These are phyloP conservation scores for Chaetoderma sp. DNA, from an alignment of 2,888 invertebrate genomes.

Conservation along the genomic window DNA sequence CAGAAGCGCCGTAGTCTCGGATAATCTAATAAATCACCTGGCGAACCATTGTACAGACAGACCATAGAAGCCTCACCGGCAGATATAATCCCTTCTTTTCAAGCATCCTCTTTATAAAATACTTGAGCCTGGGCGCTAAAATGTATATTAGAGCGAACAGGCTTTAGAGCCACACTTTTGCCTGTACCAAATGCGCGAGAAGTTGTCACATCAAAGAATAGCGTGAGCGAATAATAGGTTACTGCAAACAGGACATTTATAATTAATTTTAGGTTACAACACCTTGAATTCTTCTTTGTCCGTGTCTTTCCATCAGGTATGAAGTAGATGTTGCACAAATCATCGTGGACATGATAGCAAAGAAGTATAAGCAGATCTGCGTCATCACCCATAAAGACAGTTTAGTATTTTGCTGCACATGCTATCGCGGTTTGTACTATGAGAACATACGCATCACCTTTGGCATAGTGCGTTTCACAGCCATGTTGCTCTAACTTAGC, in stretches of 20 bases:
- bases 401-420: slow-evolving; percentile 17
- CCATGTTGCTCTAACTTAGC: slow-evolving; percentile 18
- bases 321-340: too few species aligned
- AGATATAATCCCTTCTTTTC: too few species aligned
- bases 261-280: too few species aligned
- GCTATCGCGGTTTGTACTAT: slow-evolving; percentile 40
- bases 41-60: slow-evolving; percentile 24
- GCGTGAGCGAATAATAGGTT: slow-evolving; percentile 39
- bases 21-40: slow-evolving; percentile 18
- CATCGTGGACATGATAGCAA: slow-evolving; percentile 35
- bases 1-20: slow-evolving; percentile 32
- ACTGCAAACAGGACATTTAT: too few species aligned
- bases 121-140: too few species aligned
- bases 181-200: slow-evolving; percentile 34
- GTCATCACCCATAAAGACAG: slow-evolving; percentile 47
- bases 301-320: too few species aligned
- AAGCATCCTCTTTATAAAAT: too few species aligned
- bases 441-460: slow-evolving; percentile 42
- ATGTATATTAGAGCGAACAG: too few species aligned
- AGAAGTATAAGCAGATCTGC: slow-evolving; percentile 48
- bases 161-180: too few species aligned
- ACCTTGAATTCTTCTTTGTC: too few species aligned
- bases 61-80: slow-evolving; percentile 22
- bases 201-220: slow-evolving; percentile 39
- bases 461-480: slow-evolving; percentile 31